Conservation (phyloP, 2,888 invertebrate species). For the Leptopilina syphax region DNA sequence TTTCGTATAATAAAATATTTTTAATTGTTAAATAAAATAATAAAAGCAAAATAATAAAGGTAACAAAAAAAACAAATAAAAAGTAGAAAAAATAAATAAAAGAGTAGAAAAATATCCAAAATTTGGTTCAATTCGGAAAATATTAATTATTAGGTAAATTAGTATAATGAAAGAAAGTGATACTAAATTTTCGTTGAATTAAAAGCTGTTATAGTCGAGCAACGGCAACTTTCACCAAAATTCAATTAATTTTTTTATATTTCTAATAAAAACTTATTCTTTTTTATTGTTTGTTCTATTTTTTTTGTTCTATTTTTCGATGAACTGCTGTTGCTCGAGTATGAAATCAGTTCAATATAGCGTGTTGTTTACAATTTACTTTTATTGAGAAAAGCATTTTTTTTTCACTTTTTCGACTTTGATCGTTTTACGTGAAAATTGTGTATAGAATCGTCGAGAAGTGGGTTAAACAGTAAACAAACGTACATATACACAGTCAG, state of each 20-base stretch:
- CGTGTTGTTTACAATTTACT: conserved; percentile 63
- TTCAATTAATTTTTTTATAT: background rate
- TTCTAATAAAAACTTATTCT: background rate
- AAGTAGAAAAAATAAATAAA: no score
- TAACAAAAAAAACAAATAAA: no score
- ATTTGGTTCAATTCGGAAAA: no score
- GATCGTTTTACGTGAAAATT: conserved; percentile 16
- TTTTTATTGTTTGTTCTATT: no score
- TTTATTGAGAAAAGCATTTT: conserved; percentile 61
- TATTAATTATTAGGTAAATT: background rate
- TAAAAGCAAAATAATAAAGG: no score
- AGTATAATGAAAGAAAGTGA: background rate
- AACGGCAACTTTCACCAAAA: conserved; percentile 58
- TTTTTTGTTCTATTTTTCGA: conserved; percentile 8
- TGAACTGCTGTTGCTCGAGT: conserved; percentile 65
- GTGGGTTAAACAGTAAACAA: conserved; percentile 30
- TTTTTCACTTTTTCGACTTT: conserved; percentile 41
- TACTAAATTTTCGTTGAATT: conserved; percentile 56
- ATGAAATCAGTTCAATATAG: conserved; percentile 65
- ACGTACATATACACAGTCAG: conserved; percentile 31
- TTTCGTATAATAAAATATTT: no score
- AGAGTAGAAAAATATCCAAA: no score
- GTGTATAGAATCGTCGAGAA: conserved; percentile 24
- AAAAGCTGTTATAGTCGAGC: conserved; percentile 70
- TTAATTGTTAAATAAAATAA: no score